Percentiles rank a stretch among this genome's conserved stretches.
Evolutionary conservation across 2,888 invertebrate genomes (phyloP).

Genomic region (Prosopocoilus inquinatus): DNA sequence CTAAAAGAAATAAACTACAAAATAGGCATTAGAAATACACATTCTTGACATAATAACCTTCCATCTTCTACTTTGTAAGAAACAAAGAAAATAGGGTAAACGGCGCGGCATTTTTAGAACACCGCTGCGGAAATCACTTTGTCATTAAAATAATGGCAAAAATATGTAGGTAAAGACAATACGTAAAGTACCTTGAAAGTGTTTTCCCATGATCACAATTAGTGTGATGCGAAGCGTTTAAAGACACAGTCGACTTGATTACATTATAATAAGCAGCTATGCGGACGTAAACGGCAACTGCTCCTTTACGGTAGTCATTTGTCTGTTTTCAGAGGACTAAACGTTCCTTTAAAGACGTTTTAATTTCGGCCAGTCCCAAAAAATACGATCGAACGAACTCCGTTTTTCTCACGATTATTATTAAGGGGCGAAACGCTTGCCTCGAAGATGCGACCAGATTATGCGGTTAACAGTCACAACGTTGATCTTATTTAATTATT

Average conservation of each 20-base stretch:
- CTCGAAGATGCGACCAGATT: constrained; percentile 18
- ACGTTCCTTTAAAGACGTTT: constrained; percentile 39
- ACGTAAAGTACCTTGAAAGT: too few species aligned
- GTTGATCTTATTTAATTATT: constrained; percentile 29
- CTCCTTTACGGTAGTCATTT: constrained; percentile 41
- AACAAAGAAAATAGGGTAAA: too few species aligned
- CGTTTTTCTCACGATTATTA: constrained; percentile 28
- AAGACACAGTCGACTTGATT: constrained; percentile 30
- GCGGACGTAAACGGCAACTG: constrained; percentile 32
- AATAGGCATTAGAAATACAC: too few species aligned
- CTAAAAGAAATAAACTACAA: too few species aligned
- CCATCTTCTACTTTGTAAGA: too few species aligned
- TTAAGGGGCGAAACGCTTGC: neutral
- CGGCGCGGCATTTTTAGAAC: too few species aligned
- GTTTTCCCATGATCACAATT: neutral
- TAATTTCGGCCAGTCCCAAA: constrained; percentile 30
- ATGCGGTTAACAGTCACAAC: constrained; percentile 22
- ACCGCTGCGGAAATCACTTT: too few species aligned
- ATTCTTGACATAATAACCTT: too few species aligned
- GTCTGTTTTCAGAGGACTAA: constrained; percentile 33
- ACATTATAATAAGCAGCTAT: constrained; percentile 38
- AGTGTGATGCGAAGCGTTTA: neutral
- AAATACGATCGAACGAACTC: constrained; percentile 21
- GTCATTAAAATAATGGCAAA: too few species aligned
- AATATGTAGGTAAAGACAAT: too few species aligned